A percentile compares a stretch with the other conserved stretches of the same genome.
phyloP scores from a whole-genome alignment of 2,113 vertebrate species.

The Scalopus aquaticus region DNA sequence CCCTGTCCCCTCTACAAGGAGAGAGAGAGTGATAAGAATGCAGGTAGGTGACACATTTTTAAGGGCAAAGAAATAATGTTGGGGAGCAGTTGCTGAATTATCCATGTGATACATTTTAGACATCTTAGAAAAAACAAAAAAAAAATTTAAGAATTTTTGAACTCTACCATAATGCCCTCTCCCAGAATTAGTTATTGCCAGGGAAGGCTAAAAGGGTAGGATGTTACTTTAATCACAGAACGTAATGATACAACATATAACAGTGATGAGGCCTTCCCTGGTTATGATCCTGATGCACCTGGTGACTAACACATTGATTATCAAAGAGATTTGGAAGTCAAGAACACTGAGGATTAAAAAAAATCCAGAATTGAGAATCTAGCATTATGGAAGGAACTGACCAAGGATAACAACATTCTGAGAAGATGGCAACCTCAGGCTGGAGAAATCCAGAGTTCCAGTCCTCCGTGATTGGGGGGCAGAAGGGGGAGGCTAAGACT shows the following conservation, averaged over 20 bases:
- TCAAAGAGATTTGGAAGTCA: not conserved
- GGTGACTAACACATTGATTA: not conserved
- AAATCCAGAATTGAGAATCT: not conserved
- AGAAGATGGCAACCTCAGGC: not conserved
- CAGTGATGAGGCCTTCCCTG: not conserved
- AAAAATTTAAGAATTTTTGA: conserved; percentile 27
- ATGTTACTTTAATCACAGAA: not conserved
- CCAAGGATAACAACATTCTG: not conserved
- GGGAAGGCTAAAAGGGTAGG: not conserved
- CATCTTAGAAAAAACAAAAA: conserved; percentile 23
- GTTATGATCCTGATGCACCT: not conserved
- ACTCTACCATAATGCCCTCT: not conserved
- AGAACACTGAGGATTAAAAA: not conserved
- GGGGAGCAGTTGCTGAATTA: not conserved
- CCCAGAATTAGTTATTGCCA: not conserved
- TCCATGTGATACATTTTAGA: not conserved
- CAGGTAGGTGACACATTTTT: not conserved
- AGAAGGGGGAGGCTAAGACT: not conserved
- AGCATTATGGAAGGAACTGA: not conserved
- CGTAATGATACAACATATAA: not conserved
- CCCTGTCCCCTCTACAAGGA: not conserved
- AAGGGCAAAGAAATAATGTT: not conserved
- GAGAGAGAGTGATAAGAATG: not conserved
- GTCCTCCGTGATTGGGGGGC: not conserved
- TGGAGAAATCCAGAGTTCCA: not conserved